Base-by-base conservation (phyloP, 1,140 invertebrate genomes). In the Carposina sasakii region DNA sequence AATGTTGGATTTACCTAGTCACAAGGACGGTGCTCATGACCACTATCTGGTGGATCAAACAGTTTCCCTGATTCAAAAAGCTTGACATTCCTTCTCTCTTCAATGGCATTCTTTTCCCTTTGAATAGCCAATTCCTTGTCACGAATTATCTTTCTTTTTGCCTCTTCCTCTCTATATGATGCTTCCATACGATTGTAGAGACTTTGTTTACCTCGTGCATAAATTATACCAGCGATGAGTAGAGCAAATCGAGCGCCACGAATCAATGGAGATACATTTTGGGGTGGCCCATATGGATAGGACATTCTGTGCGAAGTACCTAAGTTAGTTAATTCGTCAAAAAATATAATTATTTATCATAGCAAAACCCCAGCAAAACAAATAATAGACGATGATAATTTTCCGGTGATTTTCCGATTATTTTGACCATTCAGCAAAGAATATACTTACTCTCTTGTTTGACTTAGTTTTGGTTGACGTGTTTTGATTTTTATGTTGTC, bases 181-280 rank as follows among this genome's bases (percentile, higher is more conserved):
- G 54, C 66, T 48, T 79, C 82, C 45, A 60, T 39, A 0, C 41
- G 21, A 23, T 60, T 50, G 53, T 82, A 82, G 0, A 64, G 20
- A 2, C 17, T 51, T 58, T 76, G 68, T 52, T 81, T 82, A 0
- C 42, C 51, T 12, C 52, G n/a, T 6, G 63, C 82, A 23, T 79
- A 77, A 12, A 82, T 22, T n/a, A 84, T 70, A 21, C 82, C 82
- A 15, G 65, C 60, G 33, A 78, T 43, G 12, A 84, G 52, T n/a
- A 81, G 50, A 16, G 53, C 60, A 43, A 57, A 83, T 53, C 82
- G 61, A 15, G 52, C 19, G n/a, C 67, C 70, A 47, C 79, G 67
- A 48, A 84, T 81, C 19, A 78, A 42, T 15, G 76, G 76, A 5
- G 82, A 85, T 40, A 85, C 77, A 22, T 55, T 54, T 36, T 71